Base-by-base conservation (phyloP, 2,113 vertebrate genomes). In the Spermophilus dauricus region DNA sequence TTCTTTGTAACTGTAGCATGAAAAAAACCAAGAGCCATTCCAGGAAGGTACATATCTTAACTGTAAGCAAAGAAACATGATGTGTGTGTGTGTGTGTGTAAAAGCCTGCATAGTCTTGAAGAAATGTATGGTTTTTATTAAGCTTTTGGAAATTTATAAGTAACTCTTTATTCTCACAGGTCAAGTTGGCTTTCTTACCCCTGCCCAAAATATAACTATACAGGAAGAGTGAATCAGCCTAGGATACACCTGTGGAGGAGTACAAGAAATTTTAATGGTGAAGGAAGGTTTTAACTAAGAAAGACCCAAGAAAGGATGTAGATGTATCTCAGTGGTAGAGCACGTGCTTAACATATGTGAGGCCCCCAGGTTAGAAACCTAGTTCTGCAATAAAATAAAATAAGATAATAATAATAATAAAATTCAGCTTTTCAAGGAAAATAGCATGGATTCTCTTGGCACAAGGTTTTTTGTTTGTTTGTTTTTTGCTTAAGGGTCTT, bases 211-310 rank as follows among this genome's bases (percentile, higher is more conserved):
- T 72, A 69, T 56, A 97, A 70, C 34, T 37, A 9, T 17, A 20
- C 56, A 86, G 56, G n/a, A 88, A 78, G 48, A 56, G 45, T 83
- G 39, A 93, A 48, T 80, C 70, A 72, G 39, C 42, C n/a, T 56
- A 94, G 83, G 37, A 80, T 18, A 95, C 5, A 76, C 2, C 2
- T 84, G 45, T 89, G 34, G 89, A 77, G 20, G 34, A 8, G 24
- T 72, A 56, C 5, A 75, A 56, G 32, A 96, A 92, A 87, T 26
- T 69, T 95, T 70, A 89, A 77, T 78, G 45, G 39, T 78, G 20
- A 42, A 91, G 12, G 30, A 93, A 89, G 9, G 8, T 89, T 89
- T 95, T 88, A 72, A 65, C 28, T 94, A 63, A 84, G 24, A 89
- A 93, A 45, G 30, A 76, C 22, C 14, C 20, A 77, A 28, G 30